A percentile compares a stretch with the other conserved stretches of the same genome.
Conservation (phyloP, 2,888 invertebrate species). For the Tricholauxania praeusta region DNA sequence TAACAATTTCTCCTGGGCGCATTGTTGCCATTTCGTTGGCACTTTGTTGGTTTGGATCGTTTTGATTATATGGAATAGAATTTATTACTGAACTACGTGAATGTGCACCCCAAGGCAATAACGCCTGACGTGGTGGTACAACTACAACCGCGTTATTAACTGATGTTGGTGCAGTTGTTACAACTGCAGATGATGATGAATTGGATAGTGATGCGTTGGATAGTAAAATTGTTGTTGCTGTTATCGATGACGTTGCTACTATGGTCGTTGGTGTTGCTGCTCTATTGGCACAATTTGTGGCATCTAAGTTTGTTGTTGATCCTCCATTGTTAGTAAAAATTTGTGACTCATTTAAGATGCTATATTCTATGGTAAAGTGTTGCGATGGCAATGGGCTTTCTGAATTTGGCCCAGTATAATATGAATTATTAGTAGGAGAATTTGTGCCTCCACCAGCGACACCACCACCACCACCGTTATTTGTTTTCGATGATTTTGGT, state of each 20-base stretch:
- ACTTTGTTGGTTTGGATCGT: slow-evolving; percentile 34
- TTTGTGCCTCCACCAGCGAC: slow-evolving; percentile 48
- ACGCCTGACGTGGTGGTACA: slow-evolving; percentile 70
- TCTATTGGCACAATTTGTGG: slow-evolving; percentile 11
- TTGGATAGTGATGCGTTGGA: slow-evolving; percentile 1
- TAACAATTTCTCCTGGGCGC: slow-evolving; percentile 95
- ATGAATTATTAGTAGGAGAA: slow-evolving; percentile 51
- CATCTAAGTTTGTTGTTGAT: background rate
- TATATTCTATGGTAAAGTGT: slow-evolving; percentile 44
- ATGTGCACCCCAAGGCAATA: slow-evolving; percentile 85
- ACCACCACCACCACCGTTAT: slow-evolving; percentile 33
- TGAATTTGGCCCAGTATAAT: slow-evolving; percentile 40
- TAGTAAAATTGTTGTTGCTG: slow-evolving; percentile 44
- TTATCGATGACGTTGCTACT: slow-evolving; percentile 38
- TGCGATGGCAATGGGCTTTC: slow-evolving; percentile 44
- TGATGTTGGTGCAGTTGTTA: slow-evolving; percentile 35
- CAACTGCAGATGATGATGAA: slow-evolving; percentile 16
- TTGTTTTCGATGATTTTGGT: slow-evolving; percentile 52
- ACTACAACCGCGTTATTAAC: slow-evolving; percentile 52
- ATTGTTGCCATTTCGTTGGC: slow-evolving; percentile 72
- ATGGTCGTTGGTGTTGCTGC: slow-evolving; percentile 32
- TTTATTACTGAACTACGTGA: slow-evolving; percentile 66
- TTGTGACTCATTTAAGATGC: slow-evolving; percentile 46
- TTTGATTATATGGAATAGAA: slow-evolving; percentile 57
- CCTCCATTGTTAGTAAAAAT: slow-evolving; percentile 2